phyloP scores from a whole-genome alignment of 2,797 vertebrate genomes.

The Setipinna tenuifilis region DNA sequence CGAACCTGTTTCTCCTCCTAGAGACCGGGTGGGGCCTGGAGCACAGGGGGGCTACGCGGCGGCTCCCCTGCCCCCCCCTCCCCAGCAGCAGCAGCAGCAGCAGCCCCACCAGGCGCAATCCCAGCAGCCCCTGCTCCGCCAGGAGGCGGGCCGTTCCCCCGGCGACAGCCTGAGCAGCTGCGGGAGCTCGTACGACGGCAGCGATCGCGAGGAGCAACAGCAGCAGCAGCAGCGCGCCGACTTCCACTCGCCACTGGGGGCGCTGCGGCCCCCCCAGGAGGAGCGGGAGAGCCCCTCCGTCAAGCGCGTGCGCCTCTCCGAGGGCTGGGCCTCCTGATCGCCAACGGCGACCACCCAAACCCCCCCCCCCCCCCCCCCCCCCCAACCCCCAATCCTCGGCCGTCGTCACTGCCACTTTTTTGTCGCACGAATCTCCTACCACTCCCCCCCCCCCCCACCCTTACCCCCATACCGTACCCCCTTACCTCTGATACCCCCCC shows the following conservation, averaged over 20 bases:
- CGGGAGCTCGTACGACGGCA: constrained; percentile 94
- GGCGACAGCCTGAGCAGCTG: constrained; percentile 96
- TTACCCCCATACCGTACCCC: background rate
- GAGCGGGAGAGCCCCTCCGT: constrained; percentile 92
- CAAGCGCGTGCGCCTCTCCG: constrained; percentile 92
- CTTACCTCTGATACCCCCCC: too few relatives aligned
- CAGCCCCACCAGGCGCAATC: constrained; percentile 35
- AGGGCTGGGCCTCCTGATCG: constrained; percentile 96
- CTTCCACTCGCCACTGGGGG: constrained; percentile 90
- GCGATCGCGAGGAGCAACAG: constrained; percentile 93
- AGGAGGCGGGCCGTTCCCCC: constrained; percentile 88
- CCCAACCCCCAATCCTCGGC: background rate
- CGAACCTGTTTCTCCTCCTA: constrained; percentile 95
- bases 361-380: background rate
- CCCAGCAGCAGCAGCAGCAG: constrained; percentile 29
- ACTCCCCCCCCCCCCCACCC: too few relatives aligned
- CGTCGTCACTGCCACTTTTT: too few relatives aligned
- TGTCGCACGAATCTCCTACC: too few relatives aligned
- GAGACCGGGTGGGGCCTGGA: constrained; percentile 79
- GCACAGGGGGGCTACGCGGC: constrained; percentile 79
- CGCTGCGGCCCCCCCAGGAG: constrained; percentile 88
- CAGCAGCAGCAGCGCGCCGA: constrained; percentile 88
- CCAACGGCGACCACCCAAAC: background rate
- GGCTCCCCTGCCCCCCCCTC: constrained; percentile 60
- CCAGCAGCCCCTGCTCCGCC: constrained; percentile 66